Percentiles rank a stretch among this genome's conserved stretches.
These are phyloP conservation scores for Diglossa cyanea DNA, from an alignment of 2,797 vertebrate species.

Conservation along the genomic window DNA sequence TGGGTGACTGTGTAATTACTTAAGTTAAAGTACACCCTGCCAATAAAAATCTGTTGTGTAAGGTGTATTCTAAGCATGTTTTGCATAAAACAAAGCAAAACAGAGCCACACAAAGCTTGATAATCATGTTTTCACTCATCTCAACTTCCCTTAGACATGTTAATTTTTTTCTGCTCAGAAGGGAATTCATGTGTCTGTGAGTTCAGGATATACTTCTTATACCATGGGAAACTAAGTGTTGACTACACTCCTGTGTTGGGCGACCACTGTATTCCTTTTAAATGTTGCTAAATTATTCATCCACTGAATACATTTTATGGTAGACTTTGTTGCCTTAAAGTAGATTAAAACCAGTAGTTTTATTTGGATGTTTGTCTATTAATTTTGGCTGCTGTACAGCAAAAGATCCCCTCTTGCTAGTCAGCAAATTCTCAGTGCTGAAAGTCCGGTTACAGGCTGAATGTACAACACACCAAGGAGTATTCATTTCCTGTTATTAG, in stretches of 20 bases:
- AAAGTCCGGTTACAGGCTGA: background rate
- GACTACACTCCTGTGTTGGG: background rate
- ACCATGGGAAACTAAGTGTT: background rate
- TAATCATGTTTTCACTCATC: background rate
- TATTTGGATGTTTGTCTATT: conserved; percentile 17
- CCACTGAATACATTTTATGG: background rate
- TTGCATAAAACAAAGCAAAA: background rate
- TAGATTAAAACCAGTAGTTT: background rate
- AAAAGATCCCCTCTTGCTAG: background rate
- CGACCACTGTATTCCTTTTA: background rate
- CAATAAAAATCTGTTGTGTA: background rate
- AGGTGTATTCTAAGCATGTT: background rate
- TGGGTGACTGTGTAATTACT: background rate
- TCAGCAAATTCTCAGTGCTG: background rate
- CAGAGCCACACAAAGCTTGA: background rate
- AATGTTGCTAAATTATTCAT: conserved; percentile 33
- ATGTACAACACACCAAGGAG: conserved; percentile 14
- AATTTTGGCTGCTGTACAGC: conserved; percentile 13
- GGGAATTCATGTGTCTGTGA: background rate
- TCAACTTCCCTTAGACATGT: background rate
- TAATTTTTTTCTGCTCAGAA: background rate
- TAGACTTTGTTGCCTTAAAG: background rate
- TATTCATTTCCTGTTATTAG: conserved; percentile 9
- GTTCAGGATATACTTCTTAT: background rate
- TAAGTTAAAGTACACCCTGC: background rate